Percentiles rank a stretch among this genome's conserved stretches.
Conservation (phyloP, 2,113 vertebrate species). For the Ursus arctos region DNA sequence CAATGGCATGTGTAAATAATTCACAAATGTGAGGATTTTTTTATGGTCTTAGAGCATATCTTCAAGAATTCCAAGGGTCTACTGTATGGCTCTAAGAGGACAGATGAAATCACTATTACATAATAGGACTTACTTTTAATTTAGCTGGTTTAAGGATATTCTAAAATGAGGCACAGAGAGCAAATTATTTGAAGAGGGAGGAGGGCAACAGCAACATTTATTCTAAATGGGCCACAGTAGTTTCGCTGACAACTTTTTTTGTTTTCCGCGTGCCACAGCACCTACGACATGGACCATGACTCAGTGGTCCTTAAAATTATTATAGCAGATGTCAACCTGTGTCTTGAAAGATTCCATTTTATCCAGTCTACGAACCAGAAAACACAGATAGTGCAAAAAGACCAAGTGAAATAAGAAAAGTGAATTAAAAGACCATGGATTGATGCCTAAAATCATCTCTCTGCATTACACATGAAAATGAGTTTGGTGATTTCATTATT, state of each 20-base stretch:
- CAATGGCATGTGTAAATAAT: not conserved
- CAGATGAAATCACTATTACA: not conserved
- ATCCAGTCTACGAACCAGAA: not conserved
- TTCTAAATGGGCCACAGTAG: not conserved
- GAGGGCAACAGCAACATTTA: not conserved
- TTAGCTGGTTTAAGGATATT: not conserved
- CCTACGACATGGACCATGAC: not conserved
- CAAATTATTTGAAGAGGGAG: not conserved
- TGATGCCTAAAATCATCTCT: not conserved
- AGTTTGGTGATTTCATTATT: constrained; percentile 45
- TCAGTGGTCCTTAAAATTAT: constrained; percentile 58
- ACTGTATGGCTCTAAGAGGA: not conserved
- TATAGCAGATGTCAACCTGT: constrained; percentile 28
- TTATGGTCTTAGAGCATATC: not conserved
- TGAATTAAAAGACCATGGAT: not conserved
- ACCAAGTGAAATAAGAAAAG: not conserved
- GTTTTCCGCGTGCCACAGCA: not conserved
- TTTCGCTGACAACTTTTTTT: constrained; percentile 30
- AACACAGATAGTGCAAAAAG: not conserved
- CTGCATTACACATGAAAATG: constrained; percentile 3
- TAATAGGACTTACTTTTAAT: not conserved
- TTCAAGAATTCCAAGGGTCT: not conserved
- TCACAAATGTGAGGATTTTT: not conserved
- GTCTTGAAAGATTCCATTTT: constrained; percentile 55
- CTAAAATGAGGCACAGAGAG: not conserved